Conservation (phyloP, 2,113 vertebrate genomes). For the Neodon shergylaensis region DNA sequence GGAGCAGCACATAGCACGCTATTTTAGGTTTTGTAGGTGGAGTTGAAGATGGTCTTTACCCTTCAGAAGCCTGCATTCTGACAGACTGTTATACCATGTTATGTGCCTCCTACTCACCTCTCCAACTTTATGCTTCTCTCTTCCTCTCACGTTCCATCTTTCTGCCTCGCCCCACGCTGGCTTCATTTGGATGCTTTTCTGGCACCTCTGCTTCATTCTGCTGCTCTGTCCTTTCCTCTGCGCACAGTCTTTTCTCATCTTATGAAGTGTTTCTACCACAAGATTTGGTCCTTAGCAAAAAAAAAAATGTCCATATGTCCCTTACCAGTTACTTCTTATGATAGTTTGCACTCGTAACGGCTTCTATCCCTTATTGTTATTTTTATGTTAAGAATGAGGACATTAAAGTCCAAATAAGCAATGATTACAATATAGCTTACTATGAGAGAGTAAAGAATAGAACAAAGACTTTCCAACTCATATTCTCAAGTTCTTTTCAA, state of each 20-base stretch:
- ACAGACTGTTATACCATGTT: neutral
- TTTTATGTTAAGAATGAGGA: neutral
- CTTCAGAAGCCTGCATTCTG: conserved; percentile 28
- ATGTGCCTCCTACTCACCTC: conserved; percentile 34
- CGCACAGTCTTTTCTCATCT: neutral
- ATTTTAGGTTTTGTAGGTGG: conserved; percentile 57
- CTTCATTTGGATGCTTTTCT: neutral
- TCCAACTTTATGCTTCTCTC: neutral
- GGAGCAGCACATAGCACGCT: neutral
- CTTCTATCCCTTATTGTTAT: neutral
- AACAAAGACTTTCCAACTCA: neutral
- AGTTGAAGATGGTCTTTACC: conserved; percentile 52
- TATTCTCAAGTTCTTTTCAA: neutral
- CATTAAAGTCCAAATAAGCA: neutral
- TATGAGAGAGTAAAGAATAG: neutral
- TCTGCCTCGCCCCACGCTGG: neutral
- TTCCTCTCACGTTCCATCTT: neutral
- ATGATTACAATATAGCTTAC: neutral
- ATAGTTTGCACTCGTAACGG: neutral
- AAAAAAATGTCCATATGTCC: neutral
- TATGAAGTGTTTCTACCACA: neutral
- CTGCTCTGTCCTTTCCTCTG: neutral
- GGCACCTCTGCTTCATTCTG: neutral
- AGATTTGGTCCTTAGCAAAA: neutral
- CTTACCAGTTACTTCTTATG: conserved; percentile 5